Conservation (phyloP, 2,797 vertebrate genomes). For the Brachyalestes nurse region DNA sequence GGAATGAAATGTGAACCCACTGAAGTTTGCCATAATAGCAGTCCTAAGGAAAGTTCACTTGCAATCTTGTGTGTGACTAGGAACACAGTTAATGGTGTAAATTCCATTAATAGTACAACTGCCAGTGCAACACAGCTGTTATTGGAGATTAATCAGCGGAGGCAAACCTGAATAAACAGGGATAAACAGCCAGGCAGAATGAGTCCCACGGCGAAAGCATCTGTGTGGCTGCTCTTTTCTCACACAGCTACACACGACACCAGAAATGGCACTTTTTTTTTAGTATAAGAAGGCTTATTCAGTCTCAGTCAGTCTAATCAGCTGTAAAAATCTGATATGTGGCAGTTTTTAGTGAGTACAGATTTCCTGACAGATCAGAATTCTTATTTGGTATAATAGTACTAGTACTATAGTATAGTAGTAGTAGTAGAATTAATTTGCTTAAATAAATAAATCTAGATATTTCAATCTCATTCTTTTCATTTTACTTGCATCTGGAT, state of each 20-base stretch:
- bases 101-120: conserved; percentile 48
- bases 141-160: conserved; percentile 54
- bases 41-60: conserved; percentile 44
- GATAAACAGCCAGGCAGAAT: conserved; percentile 46
- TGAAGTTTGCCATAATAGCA: conserved; percentile 43
- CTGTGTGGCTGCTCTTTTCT: conserved; percentile 34
- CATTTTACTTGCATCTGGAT: no score
- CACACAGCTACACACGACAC: neutral
- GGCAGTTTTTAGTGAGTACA: no score
- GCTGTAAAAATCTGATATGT: no score
- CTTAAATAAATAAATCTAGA: no score
- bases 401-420: no score
- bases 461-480: no score
- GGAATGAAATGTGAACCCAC: conserved; percentile 39
- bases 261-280: no score
- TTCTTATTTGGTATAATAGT: no score
- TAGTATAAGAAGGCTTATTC: no score
- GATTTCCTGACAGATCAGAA: no score
- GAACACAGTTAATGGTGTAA: conserved; percentile 47
- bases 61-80: conserved; percentile 33
- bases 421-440: no score
- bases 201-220: conserved; percentile 12
- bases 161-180: conserved; percentile 51
- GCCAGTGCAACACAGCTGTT: conserved; percentile 48
- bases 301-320: no score